phyloP scores from a whole-genome alignment of 2,888 invertebrate species.

The Gymnocheta viridis region DNA sequence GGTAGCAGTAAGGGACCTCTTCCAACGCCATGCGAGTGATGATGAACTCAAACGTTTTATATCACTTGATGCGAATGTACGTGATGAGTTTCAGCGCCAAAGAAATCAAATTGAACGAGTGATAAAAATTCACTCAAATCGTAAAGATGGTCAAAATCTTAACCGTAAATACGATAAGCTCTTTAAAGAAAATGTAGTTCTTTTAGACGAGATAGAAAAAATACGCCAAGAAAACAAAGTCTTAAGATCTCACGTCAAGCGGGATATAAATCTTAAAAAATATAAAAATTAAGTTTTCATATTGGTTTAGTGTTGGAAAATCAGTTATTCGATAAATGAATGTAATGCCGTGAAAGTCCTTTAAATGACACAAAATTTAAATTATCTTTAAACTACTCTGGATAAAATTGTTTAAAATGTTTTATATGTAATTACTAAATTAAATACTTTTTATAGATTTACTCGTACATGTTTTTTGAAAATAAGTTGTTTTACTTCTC shows the following conservation, averaged over 20 bases:
- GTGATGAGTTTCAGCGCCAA: slow-evolving; percentile 90
- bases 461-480: too few relatives aligned
- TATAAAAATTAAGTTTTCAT: background rate
- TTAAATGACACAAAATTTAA: too few relatives aligned
- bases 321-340: too few relatives aligned
- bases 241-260: slow-evolving; percentile 71
- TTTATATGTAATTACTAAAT: too few relatives aligned
- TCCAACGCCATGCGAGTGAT: slow-evolving; percentile 86
- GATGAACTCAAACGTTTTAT: slow-evolving; percentile 87
- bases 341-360: too few relatives aligned
- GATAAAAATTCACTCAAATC: slow-evolving; percentile 73
- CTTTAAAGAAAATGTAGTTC: slow-evolving; percentile 89
- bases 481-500: background rate
- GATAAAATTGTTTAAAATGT: too few relatives aligned
- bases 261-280: slow-evolving; percentile 24
- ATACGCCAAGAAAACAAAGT: slow-evolving; percentile 83
- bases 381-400: too few relatives aligned
- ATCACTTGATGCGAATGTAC: slow-evolving; percentile 87
- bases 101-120: slow-evolving; percentile 89
- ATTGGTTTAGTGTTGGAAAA: background rate
- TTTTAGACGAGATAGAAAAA: slow-evolving; percentile 90
- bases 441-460: too few relatives aligned
- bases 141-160: slow-evolving; percentile 73
- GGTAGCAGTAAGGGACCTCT: slow-evolving; percentile 77
- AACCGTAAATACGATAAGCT: slow-evolving; percentile 83